Base-by-base conservation (phyloP, 2,888 invertebrate genomes). In the Perithous albicinctus region DNA sequence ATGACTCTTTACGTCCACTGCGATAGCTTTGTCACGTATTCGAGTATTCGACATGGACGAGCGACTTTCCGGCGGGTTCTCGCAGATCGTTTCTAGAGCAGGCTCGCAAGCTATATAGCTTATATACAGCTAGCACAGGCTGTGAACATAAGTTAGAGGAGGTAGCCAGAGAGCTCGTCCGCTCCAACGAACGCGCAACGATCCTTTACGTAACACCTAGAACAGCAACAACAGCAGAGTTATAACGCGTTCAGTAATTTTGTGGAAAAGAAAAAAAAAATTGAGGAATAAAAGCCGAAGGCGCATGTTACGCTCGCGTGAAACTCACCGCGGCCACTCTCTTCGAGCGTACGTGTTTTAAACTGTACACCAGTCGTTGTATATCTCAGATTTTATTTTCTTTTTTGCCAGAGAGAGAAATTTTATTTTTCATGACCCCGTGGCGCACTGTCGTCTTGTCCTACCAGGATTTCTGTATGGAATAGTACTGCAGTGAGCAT, bases 101-200 rank as follows among this genome's bases (percentile, higher is more conserved):
- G 1, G n/a, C 7, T 3, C 2, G 26, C 32, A 7, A 7, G 15
- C 56, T 26, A 15, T n/a, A 54, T 32, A 4, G n/a, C 7, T 2
- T 2, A 26, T 1, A n/a, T n/a, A n/a, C 56, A 56, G 32, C 29
- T 6, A 59, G 26, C 6, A 29, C 59, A 8, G n/a, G 26, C 5
- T 15, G 32, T 61, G 46, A 48, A 18, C 38, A 61, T 35, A 41
- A n/a, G n/a, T n/a, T n/a, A n/a, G n/a, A n/a, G n/a, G 63, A 63
- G 59, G 64, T 69, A 43, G 63, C 35, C 61, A 32, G 46, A 12
- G 66, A 73, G 77, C 63, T 74, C 77, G 80, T 81, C 63, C 78
- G 77, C 64, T 74, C 74, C 63, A 81, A 81, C 56, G 81, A 81
- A 64, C 74, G 69, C 78, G 81, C 81, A 81, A 81, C 78, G 81